Evolutionary conservation across 2,888 invertebrate species (phyloP).

Genomic region (Gari tellinella): DNA sequence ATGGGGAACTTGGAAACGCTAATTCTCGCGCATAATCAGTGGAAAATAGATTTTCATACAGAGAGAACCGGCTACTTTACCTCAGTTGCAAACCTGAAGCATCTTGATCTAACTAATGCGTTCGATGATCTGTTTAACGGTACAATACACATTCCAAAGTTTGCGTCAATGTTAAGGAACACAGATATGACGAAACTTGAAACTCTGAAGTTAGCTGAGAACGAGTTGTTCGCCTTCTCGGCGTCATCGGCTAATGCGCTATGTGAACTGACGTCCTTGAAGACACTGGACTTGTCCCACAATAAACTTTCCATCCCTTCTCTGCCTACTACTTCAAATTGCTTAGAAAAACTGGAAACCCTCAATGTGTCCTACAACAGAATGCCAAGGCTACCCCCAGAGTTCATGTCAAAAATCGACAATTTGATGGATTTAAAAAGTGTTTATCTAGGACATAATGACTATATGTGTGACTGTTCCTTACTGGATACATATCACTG

Average conservation of each 20-base stretch:
- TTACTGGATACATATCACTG: constrained; percentile 61
- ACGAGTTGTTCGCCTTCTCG: constrained; percentile 59
- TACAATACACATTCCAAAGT: constrained; percentile 53
- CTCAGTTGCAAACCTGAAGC: constrained; percentile 38
- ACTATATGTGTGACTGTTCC: constrained; percentile 65
- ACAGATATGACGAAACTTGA: constrained; percentile 50
- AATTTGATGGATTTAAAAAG: constrained; percentile 31
- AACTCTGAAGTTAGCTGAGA: constrained; percentile 54
- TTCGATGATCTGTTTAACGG: constrained; percentile 59
- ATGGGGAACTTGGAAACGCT: constrained; percentile 52
- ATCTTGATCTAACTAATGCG: constrained; percentile 61
- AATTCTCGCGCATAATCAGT: constrained; percentile 60
- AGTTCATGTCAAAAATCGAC: constrained; percentile 39
- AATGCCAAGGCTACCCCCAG: constrained; percentile 30
- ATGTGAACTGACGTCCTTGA: constrained; percentile 55
- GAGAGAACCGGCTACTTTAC: constrained; percentile 60
- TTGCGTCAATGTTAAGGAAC: constrained; percentile 50
- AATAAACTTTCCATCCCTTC: constrained; percentile 44
- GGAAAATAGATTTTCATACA: constrained; percentile 51
- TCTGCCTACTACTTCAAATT: constrained; percentile 29
- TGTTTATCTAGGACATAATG: constrained; percentile 55
- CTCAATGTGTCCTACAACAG: constrained; percentile 65
- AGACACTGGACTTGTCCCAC: constrained; percentile 56
- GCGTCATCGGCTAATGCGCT: constrained; percentile 46
- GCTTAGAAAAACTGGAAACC: constrained; percentile 45